These are phyloP conservation scores for Drosophila differens DNA, from an alignment of 2,888 invertebrate species.

Conservation along the genomic window DNA sequence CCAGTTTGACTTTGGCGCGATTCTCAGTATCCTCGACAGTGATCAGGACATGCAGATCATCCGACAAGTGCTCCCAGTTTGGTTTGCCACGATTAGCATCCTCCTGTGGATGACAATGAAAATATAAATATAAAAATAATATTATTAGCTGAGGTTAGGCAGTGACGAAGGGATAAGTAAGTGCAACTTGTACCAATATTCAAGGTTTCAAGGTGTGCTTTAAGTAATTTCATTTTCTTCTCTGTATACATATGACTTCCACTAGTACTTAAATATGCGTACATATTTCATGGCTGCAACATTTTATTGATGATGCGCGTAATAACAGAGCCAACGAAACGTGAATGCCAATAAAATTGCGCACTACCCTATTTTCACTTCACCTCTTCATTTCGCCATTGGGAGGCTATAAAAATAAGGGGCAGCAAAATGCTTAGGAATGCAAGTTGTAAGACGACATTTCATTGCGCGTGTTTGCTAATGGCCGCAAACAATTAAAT, in stretches of 20 bases:
- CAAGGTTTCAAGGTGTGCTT: neutral
- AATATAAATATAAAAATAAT: neutral
- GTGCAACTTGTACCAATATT: neutral
- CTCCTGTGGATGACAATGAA: conserved; percentile 89
- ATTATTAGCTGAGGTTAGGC: neutral
- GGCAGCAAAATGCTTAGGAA: conserved; percentile 13
- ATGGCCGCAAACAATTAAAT: conserved; percentile 55
- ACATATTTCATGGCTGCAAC: conserved; percentile 7
- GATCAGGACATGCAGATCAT: conserved; percentile 98
- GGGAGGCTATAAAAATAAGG: conserved; percentile 10
- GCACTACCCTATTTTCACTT: neutral
- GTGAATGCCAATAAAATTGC: conserved; percentile 22
- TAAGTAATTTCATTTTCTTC: neutral
- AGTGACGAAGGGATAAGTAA: neutral
- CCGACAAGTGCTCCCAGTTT: conserved; percentile 99
- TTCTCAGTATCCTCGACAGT: conserved; percentile 99
- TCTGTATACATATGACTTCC: neutral
- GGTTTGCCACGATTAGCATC: conserved; percentile 99
- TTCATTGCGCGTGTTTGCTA: conserved; percentile 34
- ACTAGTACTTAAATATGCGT: neutral
- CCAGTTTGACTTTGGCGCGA: conserved; percentile 96
- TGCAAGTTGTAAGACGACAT: conserved; percentile 29
- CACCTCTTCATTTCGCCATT: neutral
- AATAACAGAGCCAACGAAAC: conserved; percentile 5
- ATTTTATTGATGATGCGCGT: conserved; percentile 27